Evolutionary conservation across 2,888 invertebrate genomes (phyloP), one percentile per base, ranked within the genome.

Genomic region (Fragum whitleyi): DNA sequence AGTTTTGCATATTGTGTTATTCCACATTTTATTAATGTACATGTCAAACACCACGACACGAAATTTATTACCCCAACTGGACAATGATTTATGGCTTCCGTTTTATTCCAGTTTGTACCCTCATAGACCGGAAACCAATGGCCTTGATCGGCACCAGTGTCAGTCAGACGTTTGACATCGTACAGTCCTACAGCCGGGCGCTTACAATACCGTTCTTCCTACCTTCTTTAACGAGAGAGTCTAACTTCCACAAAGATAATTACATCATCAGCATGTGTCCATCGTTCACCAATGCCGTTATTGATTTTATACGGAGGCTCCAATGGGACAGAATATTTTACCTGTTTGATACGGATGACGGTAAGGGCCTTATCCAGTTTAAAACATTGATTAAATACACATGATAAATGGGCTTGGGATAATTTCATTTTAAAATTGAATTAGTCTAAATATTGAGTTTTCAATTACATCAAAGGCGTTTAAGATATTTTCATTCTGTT

Each of bases 261-360:
- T 93, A 87, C 78, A 90, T 91, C 69, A 74, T 93, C 28, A 90
- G 90, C 94, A 97, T 99, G 96, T 96, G 98, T 83, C 99, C 99
- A 28, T 97, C 98, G 94, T 98, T 98, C 95, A 97, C 98, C 94
- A 97, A 96, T 92, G 98, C 99, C 76, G 97, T 99, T 92, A 97
- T 98, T 90, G 98, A 98, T 94, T 97, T 98, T 79, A 97, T 99
- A 90, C 96, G 96, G 84, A 96, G 97, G 94, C 98, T 98, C 94
- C 96, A 96, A 53, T 98, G 98, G 98, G 96, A 96, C 89, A 96
- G 96, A 93, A 96, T 98, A 88, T 97, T 98, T 92, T 98, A 97
- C 94, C 95, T 98, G 89, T 98, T 97, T 94, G 97, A 98, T 94
- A 97, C 97, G 1, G 97, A 97, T 92, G 97, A 97, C 91, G 97